Conservation (phyloP, 2,888 invertebrate genomes). For the Gastrophysa polygoni region DNA sequence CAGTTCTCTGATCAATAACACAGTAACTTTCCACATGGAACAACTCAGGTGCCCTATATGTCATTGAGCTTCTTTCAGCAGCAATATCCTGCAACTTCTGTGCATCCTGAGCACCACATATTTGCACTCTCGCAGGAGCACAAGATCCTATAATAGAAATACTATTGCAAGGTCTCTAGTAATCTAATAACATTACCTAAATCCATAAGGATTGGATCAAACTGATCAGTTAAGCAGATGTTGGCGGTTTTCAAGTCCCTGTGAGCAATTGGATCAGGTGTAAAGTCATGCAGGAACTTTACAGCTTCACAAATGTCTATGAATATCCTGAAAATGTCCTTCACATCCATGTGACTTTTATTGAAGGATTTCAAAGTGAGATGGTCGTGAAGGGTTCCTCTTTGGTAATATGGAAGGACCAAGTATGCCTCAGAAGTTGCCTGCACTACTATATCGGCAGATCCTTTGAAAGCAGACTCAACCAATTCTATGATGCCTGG, state of each 20-base stretch:
- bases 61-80: conserved; percentile 85
- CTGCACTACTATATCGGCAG: conserved; percentile 70
- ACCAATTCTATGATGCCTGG: conserved; percentile 75
- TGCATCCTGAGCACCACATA: conserved; percentile 71
- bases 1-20: conserved; percentile 81
- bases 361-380: conserved; percentile 65
- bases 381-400: conserved; percentile 76
- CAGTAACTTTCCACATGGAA: conserved; percentile 84
- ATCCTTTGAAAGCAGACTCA: conserved; percentile 69
- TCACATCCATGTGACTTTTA: conserved; percentile 67
- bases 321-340: conserved; percentile 73
- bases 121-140: conserved; percentile 68
- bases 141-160: conserved; percentile 63
- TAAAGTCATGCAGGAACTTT: conserved; percentile 73
- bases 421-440: conserved; percentile 74
- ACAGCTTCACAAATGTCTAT: conserved; percentile 76
- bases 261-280: conserved; percentile 77
- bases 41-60: conserved; percentile 86
- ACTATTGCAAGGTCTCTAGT: background rate
- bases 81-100: conserved; percentile 78
- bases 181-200: conserved; percentile 61
- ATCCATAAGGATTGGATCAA: conserved; percentile 81
- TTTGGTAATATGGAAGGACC: conserved; percentile 78
- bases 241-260: conserved; percentile 88
- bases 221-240: conserved; percentile 74